Evolutionary conservation across 2,888 invertebrate species (phyloP).

Genomic region (Micropterix aruncella): DNA sequence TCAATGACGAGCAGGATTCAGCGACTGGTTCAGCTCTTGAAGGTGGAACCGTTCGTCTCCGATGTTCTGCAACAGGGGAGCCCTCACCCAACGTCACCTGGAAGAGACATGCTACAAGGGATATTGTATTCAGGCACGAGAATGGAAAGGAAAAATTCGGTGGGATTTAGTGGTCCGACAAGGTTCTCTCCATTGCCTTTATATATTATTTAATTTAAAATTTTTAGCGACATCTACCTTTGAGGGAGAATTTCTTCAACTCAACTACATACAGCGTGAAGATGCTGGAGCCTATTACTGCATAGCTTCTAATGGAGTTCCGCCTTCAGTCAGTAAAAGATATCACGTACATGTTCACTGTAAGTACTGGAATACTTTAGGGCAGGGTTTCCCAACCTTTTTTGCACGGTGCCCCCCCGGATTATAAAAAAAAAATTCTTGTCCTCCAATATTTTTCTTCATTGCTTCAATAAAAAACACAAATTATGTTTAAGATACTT

Average conservation of each 20-base stretch:
- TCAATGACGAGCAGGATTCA: constrained; percentile 39
- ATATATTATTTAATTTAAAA: constrained; percentile 1
- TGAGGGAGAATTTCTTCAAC: constrained; percentile 56
- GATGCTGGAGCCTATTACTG: constrained; percentile 82
- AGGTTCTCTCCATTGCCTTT: neutral
- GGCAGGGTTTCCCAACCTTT: too few relatives aligned
- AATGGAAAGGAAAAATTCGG: constrained; percentile 44
- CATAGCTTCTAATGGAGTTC: constrained; percentile 74
- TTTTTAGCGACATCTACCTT: constrained; percentile 46
- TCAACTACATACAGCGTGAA: constrained; percentile 58
- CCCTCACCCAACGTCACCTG: constrained; percentile 51
- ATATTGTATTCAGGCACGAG: constrained; percentile 48
- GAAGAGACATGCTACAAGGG: constrained; percentile 54
- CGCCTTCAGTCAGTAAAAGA: constrained; percentile 70
- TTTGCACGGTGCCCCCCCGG: too few relatives aligned
- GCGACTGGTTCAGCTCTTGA: constrained; percentile 51
- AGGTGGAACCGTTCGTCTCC: constrained; percentile 48
- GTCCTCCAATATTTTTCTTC: too few relatives aligned
- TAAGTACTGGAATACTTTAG: too few relatives aligned
- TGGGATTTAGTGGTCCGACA: constrained; percentile 16
- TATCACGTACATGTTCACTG: constrained; percentile 74
- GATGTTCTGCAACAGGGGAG: constrained; percentile 55
- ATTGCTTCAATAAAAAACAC: too few relatives aligned
- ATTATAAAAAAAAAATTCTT: too few relatives aligned
- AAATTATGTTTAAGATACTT: too few relatives aligned